These are phyloP conservation scores for Salpingus planirostris DNA, from an alignment of 2,888 invertebrate species.

Conservation along the genomic window DNA sequence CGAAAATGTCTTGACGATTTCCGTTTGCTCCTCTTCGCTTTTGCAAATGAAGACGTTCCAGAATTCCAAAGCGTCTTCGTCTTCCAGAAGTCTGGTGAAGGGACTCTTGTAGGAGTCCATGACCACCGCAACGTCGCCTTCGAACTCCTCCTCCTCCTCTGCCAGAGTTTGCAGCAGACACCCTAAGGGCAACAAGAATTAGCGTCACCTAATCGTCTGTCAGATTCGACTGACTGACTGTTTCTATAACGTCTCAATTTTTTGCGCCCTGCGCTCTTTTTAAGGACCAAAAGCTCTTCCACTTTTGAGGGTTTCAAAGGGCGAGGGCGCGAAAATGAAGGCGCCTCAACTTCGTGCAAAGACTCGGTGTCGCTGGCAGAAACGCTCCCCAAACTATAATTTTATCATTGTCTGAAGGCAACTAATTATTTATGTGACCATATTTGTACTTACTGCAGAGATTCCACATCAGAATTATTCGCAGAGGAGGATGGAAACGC, in stretches of 20 bases:
- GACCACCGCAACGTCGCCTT: constrained; percentile 17
- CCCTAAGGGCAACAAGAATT: no score
- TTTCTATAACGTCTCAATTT: constrained; percentile 29
- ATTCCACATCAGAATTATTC: constrained; percentile 28
- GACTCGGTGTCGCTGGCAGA: constrained; percentile 29
- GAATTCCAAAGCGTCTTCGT: constrained; percentile 25
- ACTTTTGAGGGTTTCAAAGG: constrained; percentile 14
- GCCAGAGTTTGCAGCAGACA: constrained; percentile 26
- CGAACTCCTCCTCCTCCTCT: constrained; percentile 27
- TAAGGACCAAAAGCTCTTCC: constrained; percentile 22
- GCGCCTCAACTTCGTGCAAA: constrained; percentile 21
- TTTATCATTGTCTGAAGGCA: no score
- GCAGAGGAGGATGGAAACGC: constrained; percentile 20
- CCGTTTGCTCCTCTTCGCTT: constrained; percentile 30
- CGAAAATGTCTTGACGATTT: constrained; percentile 9
- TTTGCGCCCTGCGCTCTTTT: constrained; percentile 27
- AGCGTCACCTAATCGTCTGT: constrained; percentile 1
- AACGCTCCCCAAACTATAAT: constrained; percentile 24
- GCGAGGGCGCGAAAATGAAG: constrained; percentile 13
- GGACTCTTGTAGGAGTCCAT: constrained; percentile 30
- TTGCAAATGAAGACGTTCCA: constrained; percentile 33
- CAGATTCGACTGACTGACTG: constrained; percentile 22
- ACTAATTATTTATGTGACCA: no score
- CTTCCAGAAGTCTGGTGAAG: constrained; percentile 26
- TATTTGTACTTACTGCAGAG: constrained; percentile 27